phyloP scores from a whole-genome alignment of 2,888 invertebrate genomes.

The Tryphoninae sp. region DNA sequence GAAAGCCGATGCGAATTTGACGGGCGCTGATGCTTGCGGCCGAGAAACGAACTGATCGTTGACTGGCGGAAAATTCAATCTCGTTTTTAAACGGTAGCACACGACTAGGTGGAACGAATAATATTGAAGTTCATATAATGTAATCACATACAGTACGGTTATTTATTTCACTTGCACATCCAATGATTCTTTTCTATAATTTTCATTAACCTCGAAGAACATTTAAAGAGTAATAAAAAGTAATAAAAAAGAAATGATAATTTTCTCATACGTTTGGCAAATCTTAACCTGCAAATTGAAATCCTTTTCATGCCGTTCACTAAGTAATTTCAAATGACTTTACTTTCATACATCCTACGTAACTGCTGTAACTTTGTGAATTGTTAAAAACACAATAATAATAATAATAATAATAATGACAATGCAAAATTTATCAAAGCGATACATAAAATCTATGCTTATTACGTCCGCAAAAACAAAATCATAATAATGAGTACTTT shows the following conservation, averaged over 20 bases:
- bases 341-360: too few relatives aligned
- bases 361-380: too few relatives aligned
- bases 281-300: background rate
- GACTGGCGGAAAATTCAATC: constrained; percentile 23
- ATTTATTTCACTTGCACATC: constrained; percentile 31
- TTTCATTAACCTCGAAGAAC: constrained; percentile 2
- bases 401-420: constrained; percentile 21
- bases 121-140: background rate
- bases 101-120: background rate
- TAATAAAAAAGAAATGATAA: constrained; percentile 2
- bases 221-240: constrained; percentile 23
- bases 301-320: background rate
- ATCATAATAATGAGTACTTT: background rate
- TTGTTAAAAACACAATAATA: background rate
- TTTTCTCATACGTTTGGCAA: background rate
- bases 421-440: constrained; percentile 13
- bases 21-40: constrained; percentile 12
- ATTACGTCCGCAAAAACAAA: constrained; percentile 10
- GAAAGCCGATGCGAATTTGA: background rate
- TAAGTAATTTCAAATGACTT: background rate
- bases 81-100: background rate
- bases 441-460: background rate
- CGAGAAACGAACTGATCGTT: background rate
- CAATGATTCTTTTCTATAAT: constrained; percentile 5
- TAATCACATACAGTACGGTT: constrained; percentile 20